Evolutionary conservation across 2,888 invertebrate species (phyloP).

Genomic region (Digitonthophagus gazella): DNA sequence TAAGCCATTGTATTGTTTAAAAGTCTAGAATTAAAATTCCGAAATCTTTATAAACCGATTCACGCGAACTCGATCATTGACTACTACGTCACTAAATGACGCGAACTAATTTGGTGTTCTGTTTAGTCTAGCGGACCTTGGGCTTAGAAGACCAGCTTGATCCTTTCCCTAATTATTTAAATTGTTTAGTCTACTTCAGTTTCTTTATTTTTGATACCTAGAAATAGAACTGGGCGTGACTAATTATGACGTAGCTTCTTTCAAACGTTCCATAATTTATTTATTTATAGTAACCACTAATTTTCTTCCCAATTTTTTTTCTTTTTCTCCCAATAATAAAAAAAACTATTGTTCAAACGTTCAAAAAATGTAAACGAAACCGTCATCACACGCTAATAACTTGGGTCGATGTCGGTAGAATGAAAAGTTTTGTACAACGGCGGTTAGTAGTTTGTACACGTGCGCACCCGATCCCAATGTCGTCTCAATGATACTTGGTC

Average conservation of each 20-base stretch:
- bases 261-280: too few species aligned
- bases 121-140: neutral
- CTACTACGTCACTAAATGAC: neutral
- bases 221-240: neutral
- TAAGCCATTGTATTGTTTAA: neutral
- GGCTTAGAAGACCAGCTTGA: neutral
- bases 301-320: neutral
- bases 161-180: neutral
- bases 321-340: too few species aligned
- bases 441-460: neutral
- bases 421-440: neutral
- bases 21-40: too few species aligned
- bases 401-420: neutral
- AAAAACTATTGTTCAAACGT: slow-evolving; percentile 1
- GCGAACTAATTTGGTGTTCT: neutral
- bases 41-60: neutral
- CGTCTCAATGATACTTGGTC: slow-evolving; percentile 12
- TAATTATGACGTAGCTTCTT: neutral
- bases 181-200: neutral
- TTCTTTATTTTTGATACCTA: neutral
- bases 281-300: too few species aligned
- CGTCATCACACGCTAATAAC: neutral
- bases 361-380: neutral
- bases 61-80: neutral
- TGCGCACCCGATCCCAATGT: slow-evolving; percentile 6